Percentiles rank a stretch among this genome's conserved stretches.
Conservation (phyloP, 1,140 invertebrate genomes). For the Cheumatopsyche charites region DNA sequence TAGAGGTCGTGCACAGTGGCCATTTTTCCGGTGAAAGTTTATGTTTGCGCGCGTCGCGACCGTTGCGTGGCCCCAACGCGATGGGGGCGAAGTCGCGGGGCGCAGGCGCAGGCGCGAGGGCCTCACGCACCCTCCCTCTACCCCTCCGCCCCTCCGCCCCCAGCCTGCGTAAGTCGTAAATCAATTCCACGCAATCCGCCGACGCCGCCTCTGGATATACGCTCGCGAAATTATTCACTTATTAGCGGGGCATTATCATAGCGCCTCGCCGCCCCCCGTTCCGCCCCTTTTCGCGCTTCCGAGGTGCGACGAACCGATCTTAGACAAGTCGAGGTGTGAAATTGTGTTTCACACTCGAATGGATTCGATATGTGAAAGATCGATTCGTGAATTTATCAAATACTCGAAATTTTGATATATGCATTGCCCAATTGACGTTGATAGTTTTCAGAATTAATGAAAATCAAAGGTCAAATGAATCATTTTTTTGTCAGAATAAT, state of each 20-base stretch:
- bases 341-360: no score
- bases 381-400: no score
- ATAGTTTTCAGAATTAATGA: no score
- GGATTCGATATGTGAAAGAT: no score
- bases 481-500: no score
- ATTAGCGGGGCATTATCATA: slow-evolving; percentile 31
- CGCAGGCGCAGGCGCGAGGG: slow-evolving; percentile 3
- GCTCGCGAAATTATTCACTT: slow-evolving; percentile 36
- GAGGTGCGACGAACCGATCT: no score
- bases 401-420: no score
- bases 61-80: not conserved
- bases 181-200: slow-evolving; percentile 39
- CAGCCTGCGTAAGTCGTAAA: slow-evolving; percentile 39
- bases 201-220: not conserved
- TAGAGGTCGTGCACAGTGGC: not conserved
- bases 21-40: slow-evolving; percentile 29
- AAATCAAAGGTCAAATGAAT: no score
- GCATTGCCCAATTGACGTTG: no score
- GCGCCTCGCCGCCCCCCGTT: not conserved
- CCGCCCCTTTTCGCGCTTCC: not conserved
- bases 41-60: slow-evolving; percentile 15
- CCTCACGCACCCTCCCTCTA: slow-evolving; percentile 29
- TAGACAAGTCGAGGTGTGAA: no score
- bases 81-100: not conserved
- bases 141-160: slow-evolving; percentile 9